Base-by-base conservation (phyloP, 2,797 vertebrate genomes). In the Synaphobranchus kaupii region DNA sequence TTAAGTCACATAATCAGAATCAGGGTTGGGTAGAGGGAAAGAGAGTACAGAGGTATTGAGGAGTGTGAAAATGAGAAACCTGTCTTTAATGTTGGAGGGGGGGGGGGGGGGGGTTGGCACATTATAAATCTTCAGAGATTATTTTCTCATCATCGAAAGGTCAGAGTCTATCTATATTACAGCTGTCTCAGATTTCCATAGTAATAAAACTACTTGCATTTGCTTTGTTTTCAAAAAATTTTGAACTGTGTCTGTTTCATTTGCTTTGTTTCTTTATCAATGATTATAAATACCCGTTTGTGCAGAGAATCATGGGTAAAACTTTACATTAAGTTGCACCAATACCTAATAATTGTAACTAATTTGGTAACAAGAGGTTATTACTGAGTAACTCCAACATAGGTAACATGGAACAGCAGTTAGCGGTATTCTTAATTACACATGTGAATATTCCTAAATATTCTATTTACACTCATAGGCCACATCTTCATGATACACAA, bases 141-240 rank as follows among this genome's bases (percentile, higher is more conserved):
- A 25, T 54, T 83, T 83, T 54, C 81, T 56, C 28, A 83, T 83
- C 48, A 83, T n/a, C n/a, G n/a, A 52, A 50, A 83, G 81, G 81
- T 83, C 81, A 82, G 22, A 52, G 50, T 48, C n/a, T 54, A 83
- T 54, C 50, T 83, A 52, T 31, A 83, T 50, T 52, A 15, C 22
- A 7, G 68, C 68, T 71, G 68, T 28, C 68, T 31, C 12, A 13
- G 81, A 50, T 83, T 83, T 83, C 50, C 68, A 71, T 71, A 71
- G 68, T 83, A 83, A 83, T 83, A 50, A 50, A 83, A 25, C 81
- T 22, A 83, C 54, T 54, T 83, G 81, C 81, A 83, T 83, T 54
- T 83, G 48, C 22, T 83, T 83, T 83, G 50, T 54, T 83, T 83
- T 48, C n/a, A 39, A 50, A 83, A n/a, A n/a, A n/a, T n/a, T n/a